phyloP scores from a whole-genome alignment of 2,113 vertebrate species.

The Labeo catla region DNA sequence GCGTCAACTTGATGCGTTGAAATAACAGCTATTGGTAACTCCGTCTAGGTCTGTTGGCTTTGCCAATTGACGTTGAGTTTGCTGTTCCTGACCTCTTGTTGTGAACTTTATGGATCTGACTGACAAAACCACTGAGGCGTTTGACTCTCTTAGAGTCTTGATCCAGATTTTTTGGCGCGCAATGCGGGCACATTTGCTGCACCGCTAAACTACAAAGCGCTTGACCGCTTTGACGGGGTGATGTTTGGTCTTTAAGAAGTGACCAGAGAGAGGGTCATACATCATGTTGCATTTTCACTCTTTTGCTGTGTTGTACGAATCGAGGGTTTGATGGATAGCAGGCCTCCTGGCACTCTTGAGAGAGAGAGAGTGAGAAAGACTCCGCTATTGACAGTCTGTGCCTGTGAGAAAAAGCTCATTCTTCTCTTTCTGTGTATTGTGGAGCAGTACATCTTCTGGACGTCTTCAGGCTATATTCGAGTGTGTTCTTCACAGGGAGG shows the following conservation, averaged over 20 bases:
- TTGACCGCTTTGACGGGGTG: constrained; percentile 1
- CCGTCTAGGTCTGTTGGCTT: neutral
- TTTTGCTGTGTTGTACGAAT: constrained; percentile 57
- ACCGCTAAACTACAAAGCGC: neutral
- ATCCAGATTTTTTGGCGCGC: neutral
- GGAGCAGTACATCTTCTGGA: constrained; percentile 35
- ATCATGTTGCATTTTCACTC: constrained; percentile 61
- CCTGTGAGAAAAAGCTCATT: constrained; percentile 29
- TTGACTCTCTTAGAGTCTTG: neutral
- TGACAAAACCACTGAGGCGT: neutral
- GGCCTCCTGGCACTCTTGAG: constrained; percentile 48
- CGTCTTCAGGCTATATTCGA: neutral
- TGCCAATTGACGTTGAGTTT: neutral
- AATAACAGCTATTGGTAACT: neutral
- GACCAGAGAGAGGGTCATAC: constrained; percentile 70
- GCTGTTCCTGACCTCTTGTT: neutral
- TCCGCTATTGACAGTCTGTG: constrained; percentile 11
- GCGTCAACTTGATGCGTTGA: neutral
- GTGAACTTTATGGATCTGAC: constrained; percentile 24
- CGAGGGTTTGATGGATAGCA: constrained; percentile 73
- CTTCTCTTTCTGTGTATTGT: constrained; percentile 36
- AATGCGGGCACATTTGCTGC: neutral
- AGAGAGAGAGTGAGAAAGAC: constrained; percentile 19
- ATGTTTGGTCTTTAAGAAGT: constrained; percentile 55
- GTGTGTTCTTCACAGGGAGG: constrained; percentile 1